phyloP scores from a whole-genome alignment of 2,888 invertebrate species.

The Nemotelus nigrinus region DNA sequence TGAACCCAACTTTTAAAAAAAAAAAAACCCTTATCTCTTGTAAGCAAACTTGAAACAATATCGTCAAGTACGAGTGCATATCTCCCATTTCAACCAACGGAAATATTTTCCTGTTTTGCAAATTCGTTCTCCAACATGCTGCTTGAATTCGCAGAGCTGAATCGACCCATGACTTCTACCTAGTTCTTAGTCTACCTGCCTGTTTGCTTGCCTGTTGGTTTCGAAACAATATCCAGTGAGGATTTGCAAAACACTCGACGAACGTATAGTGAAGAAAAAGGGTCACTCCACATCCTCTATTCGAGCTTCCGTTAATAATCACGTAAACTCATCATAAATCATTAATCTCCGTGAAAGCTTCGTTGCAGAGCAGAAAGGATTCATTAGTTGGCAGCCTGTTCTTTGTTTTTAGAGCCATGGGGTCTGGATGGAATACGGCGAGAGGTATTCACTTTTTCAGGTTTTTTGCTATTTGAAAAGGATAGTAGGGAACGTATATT shows the following conservation, averaged over 20 bases:
- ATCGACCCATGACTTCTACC: background rate
- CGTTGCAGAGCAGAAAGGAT: slow-evolving; percentile 18
- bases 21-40: slow-evolving; percentile 35
- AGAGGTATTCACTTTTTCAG: no score
- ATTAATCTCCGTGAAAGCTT: slow-evolving; percentile 46
- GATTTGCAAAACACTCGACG: background rate
- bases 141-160: background rate
- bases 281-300: slow-evolving; percentile 33
- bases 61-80: slow-evolving; percentile 24
- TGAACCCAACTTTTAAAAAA: slow-evolving; percentile 38
- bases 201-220: no score
- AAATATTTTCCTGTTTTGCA: background rate
- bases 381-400: background rate
- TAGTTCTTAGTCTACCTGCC: background rate
- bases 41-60: slow-evolving; percentile 44
- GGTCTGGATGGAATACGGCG: no score
- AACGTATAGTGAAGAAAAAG: slow-evolving; percentile 22
- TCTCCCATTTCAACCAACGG: slow-evolving; percentile 15
- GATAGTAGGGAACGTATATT: no score
- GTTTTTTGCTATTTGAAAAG: no score
- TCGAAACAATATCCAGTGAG: background rate
- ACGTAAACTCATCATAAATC: slow-evolving; percentile 51
- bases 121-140: background rate
- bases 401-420: background rate
- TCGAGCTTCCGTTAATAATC: slow-evolving; percentile 47